phyloP scores from a whole-genome alignment of 2,888 invertebrate species.

The Sicus ferrugineus region DNA sequence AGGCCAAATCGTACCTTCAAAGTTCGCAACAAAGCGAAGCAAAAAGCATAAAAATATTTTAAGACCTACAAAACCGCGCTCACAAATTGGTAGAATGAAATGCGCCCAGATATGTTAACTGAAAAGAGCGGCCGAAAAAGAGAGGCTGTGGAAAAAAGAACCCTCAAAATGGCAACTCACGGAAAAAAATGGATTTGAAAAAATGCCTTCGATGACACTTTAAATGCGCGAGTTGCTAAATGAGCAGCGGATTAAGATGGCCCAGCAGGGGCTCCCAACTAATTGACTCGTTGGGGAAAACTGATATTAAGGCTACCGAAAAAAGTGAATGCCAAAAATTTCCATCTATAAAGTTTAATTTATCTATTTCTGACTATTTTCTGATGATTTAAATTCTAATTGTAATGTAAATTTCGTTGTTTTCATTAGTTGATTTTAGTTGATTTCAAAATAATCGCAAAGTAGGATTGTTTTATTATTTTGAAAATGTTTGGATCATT shows the following conservation, averaged over 20 bases:
- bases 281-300: no score
- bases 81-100: conserved; percentile 19
- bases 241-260: conserved; percentile 10
- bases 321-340: no score
- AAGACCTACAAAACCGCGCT: not conserved
- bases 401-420: no score
- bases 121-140: conserved; percentile 35
- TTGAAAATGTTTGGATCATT: no score
- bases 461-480: no score
- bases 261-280: no score
- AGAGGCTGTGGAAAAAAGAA: not conserved
- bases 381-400: no score
- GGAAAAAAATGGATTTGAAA: conserved; percentile 3
- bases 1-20: not conserved
- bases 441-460: no score
- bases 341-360: no score
- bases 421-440: no score
- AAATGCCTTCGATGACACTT: conserved; percentile 56
- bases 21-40: not conserved
- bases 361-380: no score
- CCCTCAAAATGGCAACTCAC: not conserved
- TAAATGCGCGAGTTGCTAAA: conserved; percentile 48
- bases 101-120: conserved; percentile 19
- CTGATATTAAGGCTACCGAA: no score
- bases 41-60: not conserved